Conservation (phyloP, 2,888 invertebrate species). For the Agrochola circellaris region DNA sequence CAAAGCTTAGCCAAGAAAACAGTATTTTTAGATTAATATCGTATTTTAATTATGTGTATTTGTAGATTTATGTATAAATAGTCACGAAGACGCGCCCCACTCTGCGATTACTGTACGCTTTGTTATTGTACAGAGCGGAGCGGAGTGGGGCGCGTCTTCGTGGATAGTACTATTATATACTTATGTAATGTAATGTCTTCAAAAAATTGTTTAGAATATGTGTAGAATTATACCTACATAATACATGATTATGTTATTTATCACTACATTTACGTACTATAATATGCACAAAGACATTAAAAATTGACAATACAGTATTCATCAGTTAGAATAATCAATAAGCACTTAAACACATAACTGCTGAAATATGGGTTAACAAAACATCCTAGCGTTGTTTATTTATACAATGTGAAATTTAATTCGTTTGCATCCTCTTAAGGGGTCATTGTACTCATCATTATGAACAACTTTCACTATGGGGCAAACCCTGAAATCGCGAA, state of each 20-base stretch:
- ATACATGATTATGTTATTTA: not conserved
- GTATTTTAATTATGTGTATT: conserved; percentile 8
- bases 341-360: not conserved
- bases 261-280: not conserved
- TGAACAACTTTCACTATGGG: too few relatives aligned
- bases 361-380: not conserved
- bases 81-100: too few relatives aligned
- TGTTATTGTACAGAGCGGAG: too few relatives aligned
- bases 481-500: too few relatives aligned
- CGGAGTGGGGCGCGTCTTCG: too few relatives aligned
- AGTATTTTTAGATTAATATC: conserved; percentile 15
- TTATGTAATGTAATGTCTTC: not conserved
- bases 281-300: not conserved
- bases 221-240: not conserved
- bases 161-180: too few relatives aligned
- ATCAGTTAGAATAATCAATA: not conserved
- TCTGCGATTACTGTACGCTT: too few relatives aligned
- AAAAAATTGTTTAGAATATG: not conserved
- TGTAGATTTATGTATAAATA: not conserved
- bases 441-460: too few relatives aligned
- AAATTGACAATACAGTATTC: conserved; percentile 35
- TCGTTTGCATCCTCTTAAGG: too few relatives aligned
- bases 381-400: too few relatives aligned
- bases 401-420: too few relatives aligned
- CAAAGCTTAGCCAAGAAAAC: not conserved